Conservation (phyloP, 2,797 vertebrate species). For the Microtus agrestis region DNA sequence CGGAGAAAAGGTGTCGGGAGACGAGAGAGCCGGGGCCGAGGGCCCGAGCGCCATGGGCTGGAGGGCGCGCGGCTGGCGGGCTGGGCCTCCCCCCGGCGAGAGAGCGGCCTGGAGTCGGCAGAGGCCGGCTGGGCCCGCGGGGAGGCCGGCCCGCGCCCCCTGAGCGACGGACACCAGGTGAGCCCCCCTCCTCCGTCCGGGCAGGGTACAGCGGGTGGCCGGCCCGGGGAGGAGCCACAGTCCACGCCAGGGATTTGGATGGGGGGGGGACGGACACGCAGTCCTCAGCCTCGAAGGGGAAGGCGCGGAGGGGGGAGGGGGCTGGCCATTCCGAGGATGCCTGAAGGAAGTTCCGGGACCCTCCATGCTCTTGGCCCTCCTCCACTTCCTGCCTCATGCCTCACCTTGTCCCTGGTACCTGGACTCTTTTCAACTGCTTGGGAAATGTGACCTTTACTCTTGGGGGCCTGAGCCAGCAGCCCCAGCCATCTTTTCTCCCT, state of each 20-base stretch:
- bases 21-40: conserved; percentile 69
- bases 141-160: conserved; percentile 76
- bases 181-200: conserved; percentile 47
- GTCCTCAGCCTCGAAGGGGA: not conserved
- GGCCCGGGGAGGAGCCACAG: not conserved
- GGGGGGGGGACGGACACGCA: no score
- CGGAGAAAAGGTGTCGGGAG: conserved; percentile 72
- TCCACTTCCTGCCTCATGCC: conserved; percentile 75
- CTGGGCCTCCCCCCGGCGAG: conserved; percentile 73
- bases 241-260: not conserved
- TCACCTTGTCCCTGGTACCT: conserved; percentile 58
- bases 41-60: conserved; percentile 81
- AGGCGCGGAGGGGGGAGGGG: not conserved
- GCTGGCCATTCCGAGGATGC: conserved; percentile 42
- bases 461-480: conserved; percentile 57
- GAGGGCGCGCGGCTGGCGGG: conserved; percentile 66
- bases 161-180: conserved; percentile 78
- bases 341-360: conserved; percentile 79
- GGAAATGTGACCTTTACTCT: conserved; percentile 68
- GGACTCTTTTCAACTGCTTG: conserved; percentile 10
- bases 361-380: conserved; percentile 73
- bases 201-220: conserved; percentile 11
- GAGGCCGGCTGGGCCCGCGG: conserved; percentile 66
- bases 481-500: not conserved
- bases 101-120: conserved; percentile 73